A percentile compares a stretch with the other conserved stretches of the same genome.
These are phyloP conservation scores for Cyrtorhinus lividipennis DNA, from an alignment of 1,140 invertebrate genomes.

Conservation along the genomic window DNA sequence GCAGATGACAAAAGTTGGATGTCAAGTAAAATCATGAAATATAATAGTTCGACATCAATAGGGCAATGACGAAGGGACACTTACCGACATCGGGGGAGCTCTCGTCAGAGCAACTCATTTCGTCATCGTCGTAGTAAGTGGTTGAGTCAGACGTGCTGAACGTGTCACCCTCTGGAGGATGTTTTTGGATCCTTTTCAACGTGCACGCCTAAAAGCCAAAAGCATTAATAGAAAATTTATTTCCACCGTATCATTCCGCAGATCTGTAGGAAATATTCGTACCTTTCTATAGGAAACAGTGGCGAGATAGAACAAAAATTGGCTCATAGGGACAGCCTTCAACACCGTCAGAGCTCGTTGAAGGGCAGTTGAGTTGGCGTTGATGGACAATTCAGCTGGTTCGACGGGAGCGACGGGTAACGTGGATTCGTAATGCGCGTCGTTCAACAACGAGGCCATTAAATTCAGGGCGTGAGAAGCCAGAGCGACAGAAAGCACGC, in stretches of 20 bases:
- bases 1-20: neutral
- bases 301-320: constrained; percentile 72
- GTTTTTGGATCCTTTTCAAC: constrained; percentile 64
- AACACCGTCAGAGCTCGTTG: constrained; percentile 51
- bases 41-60: no score
- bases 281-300: constrained; percentile 78
- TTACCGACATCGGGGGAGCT: constrained; percentile 70
- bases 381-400: constrained; percentile 40
- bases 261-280: no score
- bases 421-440: constrained; percentile 41
- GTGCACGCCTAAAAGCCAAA: constrained; percentile 46
- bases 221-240: no score
- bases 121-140: constrained; percentile 79
- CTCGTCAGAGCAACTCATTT: constrained; percentile 75
- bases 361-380: constrained; percentile 44
- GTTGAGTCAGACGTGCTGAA: constrained; percentile 79
- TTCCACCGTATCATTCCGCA: no score
- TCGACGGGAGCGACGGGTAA: constrained; percentile 29
- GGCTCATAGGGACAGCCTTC: constrained; percentile 45
- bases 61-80: no score
- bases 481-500: constrained; percentile 64
- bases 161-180: constrained; percentile 58
- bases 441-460: constrained; percentile 46
- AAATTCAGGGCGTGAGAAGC: constrained; percentile 56
- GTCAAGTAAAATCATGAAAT: neutral